These are phyloP conservation scores for Drosophila kikkawai DNA, from an alignment of 1,140 invertebrate genomes.

Conservation along the genomic window DNA sequence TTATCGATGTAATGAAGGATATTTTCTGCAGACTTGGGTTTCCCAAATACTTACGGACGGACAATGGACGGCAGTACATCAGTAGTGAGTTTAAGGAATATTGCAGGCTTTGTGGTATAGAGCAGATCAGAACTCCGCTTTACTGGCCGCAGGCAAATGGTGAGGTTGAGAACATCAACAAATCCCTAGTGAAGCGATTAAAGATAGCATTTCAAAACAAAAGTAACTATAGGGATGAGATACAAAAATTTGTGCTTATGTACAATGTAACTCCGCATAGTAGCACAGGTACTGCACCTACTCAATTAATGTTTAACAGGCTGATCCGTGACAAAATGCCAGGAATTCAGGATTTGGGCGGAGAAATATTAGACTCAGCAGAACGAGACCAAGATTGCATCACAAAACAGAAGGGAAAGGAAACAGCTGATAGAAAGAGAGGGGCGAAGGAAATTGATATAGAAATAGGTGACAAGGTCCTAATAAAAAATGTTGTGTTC, in stretches of 20 bases:
- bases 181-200: slow-evolving; percentile 33
- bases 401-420: too few species aligned
- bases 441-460: background rate
- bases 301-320: slow-evolving; percentile 47
- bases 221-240: slow-evolving; percentile 29
- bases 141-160: slow-evolving; percentile 72
- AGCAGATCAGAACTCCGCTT: slow-evolving; percentile 37
- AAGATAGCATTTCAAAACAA: slow-evolving; percentile 21
- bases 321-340: slow-evolving; percentile 45
- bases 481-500: slow-evolving; percentile 1
- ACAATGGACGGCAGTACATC: slow-evolving; percentile 35
- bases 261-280: slow-evolving; percentile 58
- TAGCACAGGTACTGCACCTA: slow-evolving; percentile 40
- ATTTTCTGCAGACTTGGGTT: slow-evolving; percentile 41
- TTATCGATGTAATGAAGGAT: slow-evolving; percentile 31
- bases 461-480: background rate
- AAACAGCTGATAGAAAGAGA: too few species aligned
- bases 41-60: slow-evolving; percentile 31
- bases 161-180: slow-evolving; percentile 61
- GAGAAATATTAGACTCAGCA: slow-evolving; percentile 18
- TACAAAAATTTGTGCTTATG: slow-evolving; percentile 35
- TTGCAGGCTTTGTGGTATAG: slow-evolving; percentile 34
- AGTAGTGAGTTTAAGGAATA: slow-evolving; percentile 39
- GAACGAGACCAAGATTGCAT: too few species aligned
- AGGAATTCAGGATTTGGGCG: slow-evolving; percentile 26